Evolutionary conservation across 2,888 invertebrate genomes (phyloP).

Genomic region (Serrognathus titanus): DNA sequence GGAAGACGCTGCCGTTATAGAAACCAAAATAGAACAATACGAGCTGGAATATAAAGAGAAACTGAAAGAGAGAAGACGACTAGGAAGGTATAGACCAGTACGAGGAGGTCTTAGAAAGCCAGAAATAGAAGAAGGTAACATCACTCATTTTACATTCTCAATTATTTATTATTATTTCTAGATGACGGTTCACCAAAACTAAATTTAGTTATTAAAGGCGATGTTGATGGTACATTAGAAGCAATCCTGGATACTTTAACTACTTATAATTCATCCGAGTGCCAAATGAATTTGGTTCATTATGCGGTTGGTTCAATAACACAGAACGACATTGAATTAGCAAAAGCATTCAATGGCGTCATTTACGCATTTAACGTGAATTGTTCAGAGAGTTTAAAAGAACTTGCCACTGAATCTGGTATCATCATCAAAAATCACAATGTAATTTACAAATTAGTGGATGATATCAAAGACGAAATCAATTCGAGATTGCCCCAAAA

Average conservation of each 20-base stretch:
- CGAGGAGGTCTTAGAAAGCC: slow-evolving; percentile 60
- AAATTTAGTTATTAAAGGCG: slow-evolving; percentile 62
- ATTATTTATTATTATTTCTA: slow-evolving; percentile 2
- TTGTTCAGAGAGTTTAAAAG: slow-evolving; percentile 49
- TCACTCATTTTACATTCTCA: not conserved
- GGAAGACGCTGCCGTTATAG: slow-evolving; percentile 60
- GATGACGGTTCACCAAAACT: slow-evolving; percentile 39
- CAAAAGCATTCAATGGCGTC: slow-evolving; percentile 70
- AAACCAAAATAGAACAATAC: slow-evolving; percentile 64
- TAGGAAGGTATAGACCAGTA: slow-evolving; percentile 58
- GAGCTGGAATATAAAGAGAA: slow-evolving; percentile 60
- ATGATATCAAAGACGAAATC: slow-evolving; percentile 80
- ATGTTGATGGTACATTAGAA: slow-evolving; percentile 95
- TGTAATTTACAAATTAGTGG: slow-evolving; percentile 90
- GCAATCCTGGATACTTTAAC: slow-evolving; percentile 89
- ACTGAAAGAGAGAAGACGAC: slow-evolving; percentile 57
- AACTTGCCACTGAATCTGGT: slow-evolving; percentile 52
- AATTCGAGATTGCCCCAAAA: slow-evolving; percentile 65
- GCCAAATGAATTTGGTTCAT: slow-evolving; percentile 80
- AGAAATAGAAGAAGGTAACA: slow-evolving; percentile 44
- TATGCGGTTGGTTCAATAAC: slow-evolving; percentile 87
- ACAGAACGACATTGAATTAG: slow-evolving; percentile 79
- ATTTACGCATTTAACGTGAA: slow-evolving; percentile 88
- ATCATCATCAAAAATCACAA: slow-evolving; percentile 71
- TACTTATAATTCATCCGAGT: slow-evolving; percentile 76